Evolutionary conservation across 2,888 invertebrate genomes (phyloP), one percentile per base, ranked within the genome.

Genomic region (Dione juno): DNA sequence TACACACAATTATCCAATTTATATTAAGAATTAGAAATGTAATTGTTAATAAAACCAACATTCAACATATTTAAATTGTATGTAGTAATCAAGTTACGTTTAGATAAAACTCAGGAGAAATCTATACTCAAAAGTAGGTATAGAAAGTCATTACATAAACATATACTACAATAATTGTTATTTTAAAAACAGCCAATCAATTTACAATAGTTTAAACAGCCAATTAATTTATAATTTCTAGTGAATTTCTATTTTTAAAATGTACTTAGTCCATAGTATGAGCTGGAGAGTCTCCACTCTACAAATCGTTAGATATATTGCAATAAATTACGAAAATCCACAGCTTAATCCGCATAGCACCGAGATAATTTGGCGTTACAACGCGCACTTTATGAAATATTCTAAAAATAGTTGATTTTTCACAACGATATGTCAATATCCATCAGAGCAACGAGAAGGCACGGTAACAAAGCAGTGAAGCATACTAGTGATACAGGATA

Each of bases 391-490:
- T 79, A 80, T 80, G 80, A 79, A 81, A 82, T 77, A 80, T 71
- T 81, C 82, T 86, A 86, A 84, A 85, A 85, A 83, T 86, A 87
- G 77, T 75, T 77, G 76, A 81, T 78, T 88, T 86, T 87, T 84
- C 82, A 84, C 85, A 83, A 82, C 82, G 79, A 84, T 82, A 84
- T 85, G 82, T 86, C 82, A 80, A 82, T 86, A 86, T 85, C 83
- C 82, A 84, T 82, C 82, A 83, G 82, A 84, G 82, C 84, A 86
- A 84, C 81, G 80, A 84, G 79, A 79, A 79, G 79, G 78, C 81
- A 80, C 83, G 80, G 82, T 85, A 83, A 83, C 80, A n/a, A 85
- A 82, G 84, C 85, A 84, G 77, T 84, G 82, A 78, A 83, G 85
- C 86, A 84, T 86, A 82, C 79, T 81, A 86, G 75, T 84, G 86